Conservation (phyloP, 2,888 invertebrate species). For the Aphodius sticticus region DNA sequence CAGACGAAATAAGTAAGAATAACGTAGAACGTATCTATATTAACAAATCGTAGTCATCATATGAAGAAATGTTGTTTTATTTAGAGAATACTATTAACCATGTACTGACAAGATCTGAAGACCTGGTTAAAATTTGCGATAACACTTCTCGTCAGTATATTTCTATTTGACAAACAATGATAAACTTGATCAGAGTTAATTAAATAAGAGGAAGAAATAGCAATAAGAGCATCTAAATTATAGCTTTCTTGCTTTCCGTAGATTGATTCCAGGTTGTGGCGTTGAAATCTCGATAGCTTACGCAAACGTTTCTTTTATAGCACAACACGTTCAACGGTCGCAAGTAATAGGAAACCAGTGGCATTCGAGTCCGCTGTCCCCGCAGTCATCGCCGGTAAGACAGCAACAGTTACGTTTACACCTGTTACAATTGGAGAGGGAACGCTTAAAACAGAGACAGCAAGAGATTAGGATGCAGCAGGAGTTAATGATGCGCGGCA, state of each 20-base stretch:
- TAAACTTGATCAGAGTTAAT: too few species aligned
- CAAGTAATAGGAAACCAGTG: conserved; percentile 51
- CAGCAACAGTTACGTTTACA: conserved; percentile 82
- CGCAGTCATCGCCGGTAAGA: conserved; percentile 68
- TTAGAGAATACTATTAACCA: conserved; percentile 21
- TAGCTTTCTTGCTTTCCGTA: not conserved
- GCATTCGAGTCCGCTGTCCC: conserved; percentile 61
- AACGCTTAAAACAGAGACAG: conserved; percentile 86
- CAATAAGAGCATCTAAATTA: not conserved
- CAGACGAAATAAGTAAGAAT: not conserved
- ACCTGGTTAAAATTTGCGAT: not conserved
- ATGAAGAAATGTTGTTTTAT: conserved; percentile 30
- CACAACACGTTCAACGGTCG: conserved; percentile 65
- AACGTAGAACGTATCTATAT: conserved; percentile 5
- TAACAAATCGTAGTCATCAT: conserved; percentile 10
- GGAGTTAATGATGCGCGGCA: conserved; percentile 76
- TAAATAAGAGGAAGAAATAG: not conserved
- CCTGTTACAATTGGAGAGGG: conserved; percentile 87
- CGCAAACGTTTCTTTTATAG: conserved; percentile 50
- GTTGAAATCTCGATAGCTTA: too few species aligned
- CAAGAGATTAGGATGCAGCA: conserved; percentile 89
- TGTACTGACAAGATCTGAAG: not conserved
- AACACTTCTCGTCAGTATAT: not conserved
- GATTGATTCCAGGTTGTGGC: not conserved
- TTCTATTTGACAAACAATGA: not conserved